phyloP scores from a whole-genome alignment of 2,113 vertebrate species.

The Anas platyrhynchos region DNA sequence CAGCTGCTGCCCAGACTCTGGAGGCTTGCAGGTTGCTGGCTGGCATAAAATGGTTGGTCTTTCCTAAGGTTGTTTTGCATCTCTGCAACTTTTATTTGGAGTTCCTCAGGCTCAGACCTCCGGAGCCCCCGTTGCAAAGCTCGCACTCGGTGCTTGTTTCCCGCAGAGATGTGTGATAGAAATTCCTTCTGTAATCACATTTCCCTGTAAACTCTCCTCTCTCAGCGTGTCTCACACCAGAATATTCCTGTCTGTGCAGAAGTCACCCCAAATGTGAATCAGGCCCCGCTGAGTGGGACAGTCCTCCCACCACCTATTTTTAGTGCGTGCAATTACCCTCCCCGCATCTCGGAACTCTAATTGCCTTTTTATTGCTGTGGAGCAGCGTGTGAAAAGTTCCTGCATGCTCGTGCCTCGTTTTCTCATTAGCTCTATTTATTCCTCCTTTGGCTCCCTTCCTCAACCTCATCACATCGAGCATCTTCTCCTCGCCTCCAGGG shows the following conservation, averaged over 20 bases:
- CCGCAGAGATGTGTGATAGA: neutral
- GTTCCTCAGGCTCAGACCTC: neutral
- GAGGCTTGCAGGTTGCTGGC: neutral
- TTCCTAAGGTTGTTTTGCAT: neutral
- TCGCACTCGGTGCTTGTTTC: neutral
- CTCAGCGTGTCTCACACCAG: neutral
- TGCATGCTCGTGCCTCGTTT: conserved; percentile 59
- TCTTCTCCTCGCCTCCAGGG: neutral
- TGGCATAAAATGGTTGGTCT: neutral
- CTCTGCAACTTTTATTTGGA: neutral
- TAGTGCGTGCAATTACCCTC: conserved; percentile 52
- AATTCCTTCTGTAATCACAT: conserved; percentile 12
- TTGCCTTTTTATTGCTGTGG: conserved; percentile 73
- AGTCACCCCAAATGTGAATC: conserved; percentile 59
- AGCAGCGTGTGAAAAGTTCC: conserved; percentile 66
- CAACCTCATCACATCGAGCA: conserved; percentile 36
- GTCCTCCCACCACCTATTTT: conserved; percentile 58
- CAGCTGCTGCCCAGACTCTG: neutral
- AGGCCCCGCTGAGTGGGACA: conserved; percentile 32
- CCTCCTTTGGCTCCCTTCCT: conserved; percentile 59
- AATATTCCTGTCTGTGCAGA: conserved; percentile 13
- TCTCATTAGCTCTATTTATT: conserved; percentile 67
- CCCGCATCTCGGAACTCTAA: conserved; percentile 45
- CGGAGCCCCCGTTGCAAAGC: neutral
- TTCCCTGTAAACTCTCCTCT: neutral